Evolutionary conservation across 1,140 invertebrate genomes (phyloP), one percentile per base, ranked within the genome.

Genomic region (Antheraea mylitta): DNA sequence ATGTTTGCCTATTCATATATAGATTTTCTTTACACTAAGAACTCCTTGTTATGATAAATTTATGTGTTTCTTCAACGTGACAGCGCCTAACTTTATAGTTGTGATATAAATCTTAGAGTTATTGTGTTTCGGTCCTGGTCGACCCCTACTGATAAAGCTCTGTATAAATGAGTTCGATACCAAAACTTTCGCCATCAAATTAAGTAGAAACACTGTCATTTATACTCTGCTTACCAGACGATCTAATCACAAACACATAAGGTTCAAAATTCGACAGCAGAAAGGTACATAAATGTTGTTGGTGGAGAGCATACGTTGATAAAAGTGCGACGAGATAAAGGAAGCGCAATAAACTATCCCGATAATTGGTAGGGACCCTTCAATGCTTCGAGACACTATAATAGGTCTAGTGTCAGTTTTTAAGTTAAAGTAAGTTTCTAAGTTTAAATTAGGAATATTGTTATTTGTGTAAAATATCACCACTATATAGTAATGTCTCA

Each of bases 131-230:
- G 73, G 73, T 78, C 76, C 71, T 76, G 79, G 80, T 74, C 78
- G 82, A 82, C 80, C 80, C 82, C 78, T 36, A 67, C 73, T 73
- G 79, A 83, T 84, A 83, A 81, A 79, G 76, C 78, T 78, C 70
- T 68, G 77, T 83, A 88, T 78, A 86, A 87, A 89, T 89, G 86
- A 83, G 72, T 77, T 76, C 71, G 83, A 87, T 87, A 86, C 79
- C 64, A 69, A 78, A 82, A 89, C 68, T 89, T 89, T 87, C 79
- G 74, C 82, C 85, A 87, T 86, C 86, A 87, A 89, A 87, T 89
- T 89, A 87, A 86, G 80, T 87, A 81, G 83, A 85, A 85, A 82
- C 70, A 74, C 68, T 66, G 58, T 65, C 48, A 58, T 59, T 30
- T 18, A 66, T 30, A 9, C n/a, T 42, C 3, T 18, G 36, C 13